Conservation (phyloP, 2,113 vertebrate genomes). For the Notechis scutatus region DNA sequence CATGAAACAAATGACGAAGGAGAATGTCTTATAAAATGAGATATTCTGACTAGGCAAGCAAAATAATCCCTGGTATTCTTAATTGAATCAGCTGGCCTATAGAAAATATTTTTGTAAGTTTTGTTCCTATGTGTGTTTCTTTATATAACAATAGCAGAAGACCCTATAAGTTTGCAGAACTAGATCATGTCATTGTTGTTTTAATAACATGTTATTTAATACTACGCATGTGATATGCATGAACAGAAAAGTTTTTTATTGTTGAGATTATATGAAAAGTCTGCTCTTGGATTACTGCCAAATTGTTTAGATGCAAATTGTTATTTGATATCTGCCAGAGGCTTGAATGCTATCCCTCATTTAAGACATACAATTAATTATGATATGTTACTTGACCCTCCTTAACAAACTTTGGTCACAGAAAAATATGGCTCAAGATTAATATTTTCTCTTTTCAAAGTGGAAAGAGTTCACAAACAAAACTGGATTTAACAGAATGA, state of each 20-base stretch:
- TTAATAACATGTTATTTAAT: background rate
- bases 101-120: background rate
- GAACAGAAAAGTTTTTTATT: background rate
- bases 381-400: background rate
- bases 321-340: background rate
- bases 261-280: background rate
- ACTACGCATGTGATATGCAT: background rate
- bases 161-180: background rate
- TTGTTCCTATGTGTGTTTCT: background rate
- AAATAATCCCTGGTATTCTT: background rate
- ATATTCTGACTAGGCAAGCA: background rate
- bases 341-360: background rate
- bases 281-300: background rate
- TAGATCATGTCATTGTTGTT: background rate
- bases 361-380: background rate
- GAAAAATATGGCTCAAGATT: background rate
- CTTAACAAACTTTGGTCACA: background rate
- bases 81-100: background rate
- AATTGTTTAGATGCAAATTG: background rate
- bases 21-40: background rate
- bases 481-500: background rate
- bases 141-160: background rate
- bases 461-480: background rate
- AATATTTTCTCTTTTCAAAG: background rate
- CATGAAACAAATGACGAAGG: background rate